Base-by-base conservation (phyloP, 2,888 invertebrate genomes). In the Hybos culiciformis region DNA sequence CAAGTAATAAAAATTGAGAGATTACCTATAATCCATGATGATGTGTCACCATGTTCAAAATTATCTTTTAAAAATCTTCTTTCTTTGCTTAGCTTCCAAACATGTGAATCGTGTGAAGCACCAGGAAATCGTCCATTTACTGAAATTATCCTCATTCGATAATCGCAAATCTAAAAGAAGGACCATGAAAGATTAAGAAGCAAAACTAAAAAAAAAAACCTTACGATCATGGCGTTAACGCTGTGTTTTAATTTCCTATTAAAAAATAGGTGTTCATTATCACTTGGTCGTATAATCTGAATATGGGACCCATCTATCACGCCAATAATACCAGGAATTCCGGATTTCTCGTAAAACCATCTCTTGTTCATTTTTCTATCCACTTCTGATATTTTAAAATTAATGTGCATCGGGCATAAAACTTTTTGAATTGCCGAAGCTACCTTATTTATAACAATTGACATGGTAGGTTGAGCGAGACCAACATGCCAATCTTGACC, bases 21-120 rank as follows among this genome's bases (percentile, higher is more conserved):
- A 37, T 26, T 42, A 33, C 47, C 43, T 48, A 51, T 50, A 45
- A 42, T 47, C 47, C 39, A 37, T 12, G 21, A 37, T 6, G n/a
- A 37, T 20, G 12, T 37, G 15, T 37, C 23, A 5, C 37, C 37
- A 12, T 37, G 20, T n/a, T 23, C 17, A 23, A 23, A 37, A 21
- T 17, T 5, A 14, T n/a, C 21, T 21, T 23, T 23, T 21, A 24
- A 37, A 37, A n/a, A 37, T 23, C 14, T 21, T 15, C 37, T 12
- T 15, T 37, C 14, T 3, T 14, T 1, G 24, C 23, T n/a, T 23
- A 23, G n/a, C n/a, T n/a, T 21, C 37, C 24, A 37, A 15, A 37
- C n/a, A 23, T 21, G 37, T 14, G 38, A 21, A 24, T 26, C 38
- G n/a, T 38, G 38, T 4, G 17, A 38, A 26, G 23, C 23, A 8